phyloP scores from a whole-genome alignment of 2,113 vertebrate species.

The Benitochromis conjunctus region DNA sequence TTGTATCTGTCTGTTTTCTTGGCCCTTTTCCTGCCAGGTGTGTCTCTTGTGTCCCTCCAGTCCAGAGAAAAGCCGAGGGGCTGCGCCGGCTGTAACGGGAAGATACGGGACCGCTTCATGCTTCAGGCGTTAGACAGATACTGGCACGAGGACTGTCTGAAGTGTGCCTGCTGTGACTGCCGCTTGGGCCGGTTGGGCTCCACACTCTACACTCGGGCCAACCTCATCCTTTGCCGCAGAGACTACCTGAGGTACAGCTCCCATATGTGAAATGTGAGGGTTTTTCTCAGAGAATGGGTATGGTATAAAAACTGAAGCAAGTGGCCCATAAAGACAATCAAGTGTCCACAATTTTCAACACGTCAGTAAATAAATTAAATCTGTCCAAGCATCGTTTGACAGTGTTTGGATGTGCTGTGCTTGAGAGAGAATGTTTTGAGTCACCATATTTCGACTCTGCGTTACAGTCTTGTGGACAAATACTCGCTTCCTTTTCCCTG shows the following conservation, averaged over 20 bases:
- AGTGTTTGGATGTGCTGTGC: not conserved
- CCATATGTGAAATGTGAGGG: not conserved
- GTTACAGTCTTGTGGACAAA: not conserved
- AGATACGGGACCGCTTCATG: slow-evolving; percentile 95
- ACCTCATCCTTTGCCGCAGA: slow-evolving; percentile 93
- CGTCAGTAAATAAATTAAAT: not conserved
- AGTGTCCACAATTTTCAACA: not conserved
- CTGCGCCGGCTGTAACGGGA: slow-evolving; percentile 91
- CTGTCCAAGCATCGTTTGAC: not conserved
- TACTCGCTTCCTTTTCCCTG: not conserved
- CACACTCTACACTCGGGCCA: slow-evolving; percentile 94
- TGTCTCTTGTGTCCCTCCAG: slow-evolving; percentile 89
- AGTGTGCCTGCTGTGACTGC: slow-evolving; percentile 95
- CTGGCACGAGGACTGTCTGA: slow-evolving; percentile 96
- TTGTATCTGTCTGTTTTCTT: not conserved
- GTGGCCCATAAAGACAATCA: not conserved
- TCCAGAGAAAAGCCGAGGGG: slow-evolving; percentile 92
- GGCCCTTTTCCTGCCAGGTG: slow-evolving; percentile 64
- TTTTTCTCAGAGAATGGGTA: not conserved
- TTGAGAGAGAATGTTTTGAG: not conserved
- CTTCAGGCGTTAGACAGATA: slow-evolving; percentile 93
- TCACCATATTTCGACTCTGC: not conserved
- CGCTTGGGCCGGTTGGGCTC: slow-evolving; percentile 92
- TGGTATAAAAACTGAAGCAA: not conserved
- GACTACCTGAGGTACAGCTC: slow-evolving; percentile 88